phyloP scores from a whole-genome alignment of 1,140 invertebrate genomes.

The Araneus ventricosus region DNA sequence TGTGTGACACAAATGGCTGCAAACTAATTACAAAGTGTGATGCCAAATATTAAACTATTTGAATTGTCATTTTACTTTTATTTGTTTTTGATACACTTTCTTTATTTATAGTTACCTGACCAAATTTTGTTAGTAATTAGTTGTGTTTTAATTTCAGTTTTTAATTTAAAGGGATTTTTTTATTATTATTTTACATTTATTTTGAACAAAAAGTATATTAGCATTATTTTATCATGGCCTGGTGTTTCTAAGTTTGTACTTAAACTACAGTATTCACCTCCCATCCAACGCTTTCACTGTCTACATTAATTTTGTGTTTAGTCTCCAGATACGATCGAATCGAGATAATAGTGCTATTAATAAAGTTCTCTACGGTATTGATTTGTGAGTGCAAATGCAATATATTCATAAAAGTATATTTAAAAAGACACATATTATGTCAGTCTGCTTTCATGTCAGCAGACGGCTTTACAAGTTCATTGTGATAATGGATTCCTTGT shows the following conservation, averaged over 20 bases:
- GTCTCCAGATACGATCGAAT: too few relatives aligned
- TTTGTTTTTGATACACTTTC: constrained; percentile 41
- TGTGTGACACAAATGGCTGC: background rate
- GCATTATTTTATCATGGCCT: background rate
- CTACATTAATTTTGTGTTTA: background rate
- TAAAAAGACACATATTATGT: too few relatives aligned
- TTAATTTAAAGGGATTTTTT: background rate
- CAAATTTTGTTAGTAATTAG: constrained; percentile 45
- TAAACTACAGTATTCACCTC: background rate
- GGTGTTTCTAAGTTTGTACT: background rate
- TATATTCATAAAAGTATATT: too few relatives aligned
- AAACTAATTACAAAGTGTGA: constrained; percentile 56
- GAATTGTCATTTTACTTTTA: constrained; percentile 35
- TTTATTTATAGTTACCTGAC: constrained; percentile 55
- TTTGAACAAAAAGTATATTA: constrained; percentile 8
- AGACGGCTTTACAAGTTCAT: too few relatives aligned
- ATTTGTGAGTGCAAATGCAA: too few relatives aligned
- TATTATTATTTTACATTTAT: background rate
- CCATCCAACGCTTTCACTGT: background rate
- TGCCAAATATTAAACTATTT: constrained; percentile 69
- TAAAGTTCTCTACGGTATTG: too few relatives aligned
- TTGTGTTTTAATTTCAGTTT: constrained; percentile 12
- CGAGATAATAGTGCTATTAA: too few relatives aligned
- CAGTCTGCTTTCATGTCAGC: too few relatives aligned
- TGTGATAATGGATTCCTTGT: too few relatives aligned